Conservation (phyloP, 2,113 vertebrate genomes). For the Gopherus flavomarginatus region DNA sequence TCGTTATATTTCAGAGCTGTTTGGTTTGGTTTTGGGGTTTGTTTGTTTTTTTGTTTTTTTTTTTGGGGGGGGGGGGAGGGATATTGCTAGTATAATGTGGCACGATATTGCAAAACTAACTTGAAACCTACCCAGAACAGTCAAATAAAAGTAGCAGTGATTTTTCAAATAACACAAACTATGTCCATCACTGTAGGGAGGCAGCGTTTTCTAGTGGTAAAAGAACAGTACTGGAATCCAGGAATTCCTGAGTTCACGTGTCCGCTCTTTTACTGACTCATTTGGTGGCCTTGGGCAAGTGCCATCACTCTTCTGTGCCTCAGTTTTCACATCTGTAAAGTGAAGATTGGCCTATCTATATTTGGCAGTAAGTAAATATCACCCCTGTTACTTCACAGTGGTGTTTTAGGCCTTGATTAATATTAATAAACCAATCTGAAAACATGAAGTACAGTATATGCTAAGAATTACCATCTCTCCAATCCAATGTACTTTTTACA, state of each 20-base stretch:
- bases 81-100: neutral
- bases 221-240: rapidly evolving
- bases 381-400: neutral
- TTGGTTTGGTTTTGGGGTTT: too few species aligned
- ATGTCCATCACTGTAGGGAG: rapidly evolving
- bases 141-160: neutral
- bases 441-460: neutral
- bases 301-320: neutral
- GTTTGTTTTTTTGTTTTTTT: too few species aligned
- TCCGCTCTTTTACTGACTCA: neutral
- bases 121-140: neutral
- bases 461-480: neutral
- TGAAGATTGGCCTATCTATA: neutral
- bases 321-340: neutral
- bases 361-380: rapidly evolving
- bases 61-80: neutral
- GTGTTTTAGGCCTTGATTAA: neutral
- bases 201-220: rapidly evolving
- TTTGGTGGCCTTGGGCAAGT: neutral
- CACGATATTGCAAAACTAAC: neutral
- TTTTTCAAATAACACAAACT: neutral
- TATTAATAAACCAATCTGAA: neutral
- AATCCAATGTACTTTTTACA: neutral
- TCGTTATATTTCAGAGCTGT: conserved; percentile 34
- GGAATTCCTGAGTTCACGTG: rapidly evolving